phyloP scores from a whole-genome alignment of 2,888 invertebrate species.

The Euzetes globulus region DNA sequence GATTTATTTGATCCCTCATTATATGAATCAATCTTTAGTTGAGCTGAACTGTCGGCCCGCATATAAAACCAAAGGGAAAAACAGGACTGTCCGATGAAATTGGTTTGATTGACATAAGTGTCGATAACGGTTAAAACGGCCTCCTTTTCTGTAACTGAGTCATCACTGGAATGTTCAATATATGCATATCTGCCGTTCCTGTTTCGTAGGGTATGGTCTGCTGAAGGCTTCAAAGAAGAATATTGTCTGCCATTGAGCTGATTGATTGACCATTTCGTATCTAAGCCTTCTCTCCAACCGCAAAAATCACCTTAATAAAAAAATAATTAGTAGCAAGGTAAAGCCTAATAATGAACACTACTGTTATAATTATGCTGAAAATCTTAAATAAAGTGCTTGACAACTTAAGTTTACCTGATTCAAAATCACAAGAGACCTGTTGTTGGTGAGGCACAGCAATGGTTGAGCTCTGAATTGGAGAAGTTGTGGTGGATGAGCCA shows the following conservation, averaged over 20 bases:
- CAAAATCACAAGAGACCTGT: constrained; percentile 38
- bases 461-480: not conserved
- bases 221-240: not conserved
- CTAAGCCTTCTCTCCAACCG: constrained; percentile 18
- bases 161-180: not conserved
- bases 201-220: not conserved
- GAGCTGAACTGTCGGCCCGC: not conserved
- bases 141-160: not conserved
- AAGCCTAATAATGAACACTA: too few relatives aligned
- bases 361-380: too few relatives aligned
- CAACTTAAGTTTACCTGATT: constrained; percentile 30
- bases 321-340: too few relatives aligned
- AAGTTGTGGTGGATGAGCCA: not conserved
- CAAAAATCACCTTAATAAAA: constrained; percentile 29
- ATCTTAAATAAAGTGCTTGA: too few relatives aligned
- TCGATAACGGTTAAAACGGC: not conserved
- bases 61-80: not conserved
- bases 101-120: not conserved
- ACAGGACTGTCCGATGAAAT: not conserved
- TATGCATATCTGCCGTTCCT: not conserved
- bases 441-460: not conserved
- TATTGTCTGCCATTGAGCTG: too few relatives aligned
- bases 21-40: not conserved
- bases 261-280: not conserved
- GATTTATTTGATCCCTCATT: not conserved